Conservation (phyloP, 1,140 invertebrate genomes). For the Lepidurus apus region DNA sequence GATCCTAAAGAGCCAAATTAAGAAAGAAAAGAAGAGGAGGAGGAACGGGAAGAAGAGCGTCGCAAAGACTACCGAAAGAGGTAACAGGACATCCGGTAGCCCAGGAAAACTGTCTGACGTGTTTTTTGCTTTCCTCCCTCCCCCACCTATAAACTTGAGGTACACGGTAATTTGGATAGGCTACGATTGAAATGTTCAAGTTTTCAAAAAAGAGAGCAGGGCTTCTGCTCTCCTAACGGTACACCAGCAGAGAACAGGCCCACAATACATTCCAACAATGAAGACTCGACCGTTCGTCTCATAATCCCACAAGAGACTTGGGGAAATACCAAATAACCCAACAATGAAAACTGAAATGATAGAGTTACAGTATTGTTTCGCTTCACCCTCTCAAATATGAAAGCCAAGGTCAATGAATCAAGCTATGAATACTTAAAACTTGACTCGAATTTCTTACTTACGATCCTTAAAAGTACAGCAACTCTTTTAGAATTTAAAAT, state of each 20-base stretch:
- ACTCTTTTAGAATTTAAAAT: too few relatives aligned
- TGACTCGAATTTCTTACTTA: too few relatives aligned
- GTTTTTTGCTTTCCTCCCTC: background rate
- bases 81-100: constrained; percentile 9
- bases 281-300: background rate
- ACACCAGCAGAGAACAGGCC: background rate
- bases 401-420: too few relatives aligned
- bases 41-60: constrained; percentile 9
- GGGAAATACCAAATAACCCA: background rate
- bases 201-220: background rate
- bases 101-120: background rate
- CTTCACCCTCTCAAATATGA: too few relatives aligned
- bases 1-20: background rate
- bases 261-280: background rate
- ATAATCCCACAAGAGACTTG: background rate
- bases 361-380: background rate
- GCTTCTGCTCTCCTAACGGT: constrained; percentile 1
- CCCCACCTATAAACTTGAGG: background rate
- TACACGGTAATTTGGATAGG: background rate
- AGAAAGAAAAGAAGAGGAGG: background rate
- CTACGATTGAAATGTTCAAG: background rate
- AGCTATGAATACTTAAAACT: too few relatives aligned
- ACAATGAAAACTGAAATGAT: background rate
- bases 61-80: background rate
- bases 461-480: too few relatives aligned